A percentile compares a stretch with the other conserved stretches of the same genome.
These are phyloP conservation scores for Cepaea hortensis DNA, from an alignment of 2,888 invertebrate genomes.

Conservation along the genomic window DNA sequence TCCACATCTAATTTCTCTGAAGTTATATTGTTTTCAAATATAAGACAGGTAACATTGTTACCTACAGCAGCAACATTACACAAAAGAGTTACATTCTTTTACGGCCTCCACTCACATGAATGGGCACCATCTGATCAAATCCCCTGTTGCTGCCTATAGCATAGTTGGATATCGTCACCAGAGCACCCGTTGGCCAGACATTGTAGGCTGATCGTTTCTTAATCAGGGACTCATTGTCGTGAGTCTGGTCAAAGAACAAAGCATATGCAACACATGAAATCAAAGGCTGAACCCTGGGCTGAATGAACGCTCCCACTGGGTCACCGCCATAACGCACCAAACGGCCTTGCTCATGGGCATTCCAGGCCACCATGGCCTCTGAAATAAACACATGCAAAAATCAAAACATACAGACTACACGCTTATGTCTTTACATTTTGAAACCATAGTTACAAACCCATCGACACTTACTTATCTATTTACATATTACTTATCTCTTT, in stretches of 20 bases:
- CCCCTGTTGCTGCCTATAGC: conserved; percentile 96
- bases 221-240: conserved; percentile 89
- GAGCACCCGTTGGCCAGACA: conserved; percentile 89
- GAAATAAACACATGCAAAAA: conserved; percentile 59
- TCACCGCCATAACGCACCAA: conserved; percentile 94
- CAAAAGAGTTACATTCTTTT: too few relatives aligned
- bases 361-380: conserved; percentile 95
- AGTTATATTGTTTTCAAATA: too few relatives aligned
- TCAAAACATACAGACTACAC: too few relatives aligned
- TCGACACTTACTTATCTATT: too few relatives aligned
- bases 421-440: too few relatives aligned
- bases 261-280: conserved; percentile 91
- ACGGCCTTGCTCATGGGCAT: conserved; percentile 94
- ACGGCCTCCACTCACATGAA: conserved; percentile 83
- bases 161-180: conserved; percentile 94
- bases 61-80: too few relatives aligned
- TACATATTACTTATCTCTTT: too few relatives aligned
- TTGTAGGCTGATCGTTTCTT: conserved; percentile 89
- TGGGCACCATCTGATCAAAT: conserved; percentile 96
- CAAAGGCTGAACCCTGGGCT: conserved; percentile 82
- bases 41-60: too few relatives aligned
- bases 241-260: conserved; percentile 95
- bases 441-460: too few relatives aligned
- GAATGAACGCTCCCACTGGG: conserved; percentile 93
- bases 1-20: too few relatives aligned